Evolutionary conservation across 1,140 invertebrate species (phyloP), one percentile per base, ranked within the genome.

Genomic region (honey bee (Apis mellifera)): DNA sequence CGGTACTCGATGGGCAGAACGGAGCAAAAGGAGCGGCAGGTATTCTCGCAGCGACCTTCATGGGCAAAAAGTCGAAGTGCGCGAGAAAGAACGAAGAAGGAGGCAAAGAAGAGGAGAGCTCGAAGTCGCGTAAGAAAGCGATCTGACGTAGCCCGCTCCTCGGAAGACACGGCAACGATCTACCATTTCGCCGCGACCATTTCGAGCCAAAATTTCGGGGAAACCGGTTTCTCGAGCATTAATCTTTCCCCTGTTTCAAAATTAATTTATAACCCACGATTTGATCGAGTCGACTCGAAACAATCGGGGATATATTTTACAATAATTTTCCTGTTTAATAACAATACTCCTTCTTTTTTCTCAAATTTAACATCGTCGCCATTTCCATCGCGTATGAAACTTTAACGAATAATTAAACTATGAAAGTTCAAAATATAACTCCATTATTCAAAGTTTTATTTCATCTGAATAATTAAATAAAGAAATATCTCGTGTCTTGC

Each of bases 91-190:
- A 79, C 62, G 82, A 80, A 84, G 77, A 84, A 81, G 64, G 78
- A 83, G 82, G 83, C 77, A 59, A 78, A 81, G 84, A 84, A 78
- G 64, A 83, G 77, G 50, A 62, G 50, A 72, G 23, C 23, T 55
- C 50, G 73, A 57, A 57, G 66, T 72, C 60, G 23, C 42, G 66
- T 65, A 84, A 84, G 77, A 74, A 81, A 84, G 48, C 82, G 62
- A 79, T 80, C 78, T 60, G 78, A 70, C 72, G 60, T 74, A 48
- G 62, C 69, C 65, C 86, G 90, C 87, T 90, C 21, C 54, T 84
- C 85, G 84, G 80, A 69, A 79, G 80, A 90, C 83, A 89, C 85
- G 85, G 88, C 86, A 79, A 71, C 71, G 68, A 54, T 50, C 65
- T 59, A 69, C 54, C 15, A 69, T 78, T 69, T 78, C 21, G 52